phyloP scores from a whole-genome alignment of 1,140 invertebrate genomes.

The Pogonomyrmex californicus region DNA sequence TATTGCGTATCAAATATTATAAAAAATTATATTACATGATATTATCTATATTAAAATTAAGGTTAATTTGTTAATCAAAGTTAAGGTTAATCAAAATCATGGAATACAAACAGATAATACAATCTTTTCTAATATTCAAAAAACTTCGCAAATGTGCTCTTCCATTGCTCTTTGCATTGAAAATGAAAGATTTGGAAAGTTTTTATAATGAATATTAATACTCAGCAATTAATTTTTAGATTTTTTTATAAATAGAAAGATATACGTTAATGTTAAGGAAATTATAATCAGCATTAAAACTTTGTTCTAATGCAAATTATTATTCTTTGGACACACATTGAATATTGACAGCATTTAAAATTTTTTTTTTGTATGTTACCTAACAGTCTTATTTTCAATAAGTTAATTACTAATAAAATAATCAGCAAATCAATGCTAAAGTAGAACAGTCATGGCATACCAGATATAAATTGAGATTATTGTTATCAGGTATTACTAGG shows the following conservation, averaged over 20 bases:
- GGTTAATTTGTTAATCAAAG: not conserved
- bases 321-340: constrained; percentile 17
- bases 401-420: not conserved
- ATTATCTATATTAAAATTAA: not conserved
- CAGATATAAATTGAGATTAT: constrained; percentile 76
- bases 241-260: not conserved
- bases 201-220: constrained; percentile 14
- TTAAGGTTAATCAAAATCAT: not conserved
- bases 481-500: constrained; percentile 73
- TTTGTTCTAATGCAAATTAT: constrained; percentile 24
- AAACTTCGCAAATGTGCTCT: not conserved
- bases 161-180: not conserved
- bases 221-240: constrained; percentile 2
- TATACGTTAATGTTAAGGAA: not conserved
- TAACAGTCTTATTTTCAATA: not conserved
- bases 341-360: not conserved
- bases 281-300: constrained; percentile 24
- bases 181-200: not conserved
- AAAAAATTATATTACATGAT: constrained; percentile 12
- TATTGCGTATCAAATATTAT: not conserved
- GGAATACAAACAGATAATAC: not conserved
- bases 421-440: constrained; percentile 54
- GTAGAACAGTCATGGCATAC: constrained; percentile 77
- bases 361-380: not conserved
- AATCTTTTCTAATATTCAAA: not conserved